phyloP scores from a whole-genome alignment of 2,888 invertebrate genomes.

The Tanytarsus gracilentus region DNA sequence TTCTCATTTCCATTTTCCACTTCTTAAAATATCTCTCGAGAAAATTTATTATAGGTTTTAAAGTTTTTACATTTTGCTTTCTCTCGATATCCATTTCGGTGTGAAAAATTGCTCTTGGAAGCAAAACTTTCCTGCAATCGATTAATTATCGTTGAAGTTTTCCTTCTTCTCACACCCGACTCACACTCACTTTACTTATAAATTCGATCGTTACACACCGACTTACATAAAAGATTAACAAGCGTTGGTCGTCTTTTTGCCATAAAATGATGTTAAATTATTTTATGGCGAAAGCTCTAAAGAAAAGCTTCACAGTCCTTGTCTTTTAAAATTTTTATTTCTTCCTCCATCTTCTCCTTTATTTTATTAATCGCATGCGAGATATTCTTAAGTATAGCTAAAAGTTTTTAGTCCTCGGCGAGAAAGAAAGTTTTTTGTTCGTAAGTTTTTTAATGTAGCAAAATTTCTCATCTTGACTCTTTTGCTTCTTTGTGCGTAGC shows the following conservation, averaged over 20 bases:
- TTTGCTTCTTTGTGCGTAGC: too few relatives aligned
- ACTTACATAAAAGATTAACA: too few relatives aligned
- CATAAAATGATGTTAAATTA: too few relatives aligned
- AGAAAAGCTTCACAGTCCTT: not conserved
- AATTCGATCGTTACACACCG: too few relatives aligned
- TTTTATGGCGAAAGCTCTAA: too few relatives aligned
- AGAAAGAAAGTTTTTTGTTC: not conserved
- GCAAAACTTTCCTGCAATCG: constrained; percentile 8
- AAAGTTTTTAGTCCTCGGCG: not conserved
- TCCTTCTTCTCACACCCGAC: not conserved
- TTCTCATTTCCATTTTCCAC: not conserved
- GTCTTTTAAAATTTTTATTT: not conserved
- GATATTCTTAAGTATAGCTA: constrained; percentile 9
- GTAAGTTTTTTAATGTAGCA: too few relatives aligned
- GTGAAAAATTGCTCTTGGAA: constrained; percentile 7
- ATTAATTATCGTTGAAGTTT: constrained; percentile 13
- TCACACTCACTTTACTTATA: too few relatives aligned
- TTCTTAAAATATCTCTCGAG: constrained; percentile 7
- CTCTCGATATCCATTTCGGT: constrained; percentile 11
- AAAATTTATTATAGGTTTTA: constrained; percentile 12
- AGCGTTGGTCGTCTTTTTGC: too few relatives aligned
- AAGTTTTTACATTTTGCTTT: constrained; percentile 6
- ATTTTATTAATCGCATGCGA: constrained; percentile 7
- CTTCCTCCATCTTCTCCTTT: not conserved
- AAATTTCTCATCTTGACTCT: too few relatives aligned